Evolutionary conservation across 2,888 invertebrate genomes (phyloP).

Genomic region (Agonum fuliginosum): DNA sequence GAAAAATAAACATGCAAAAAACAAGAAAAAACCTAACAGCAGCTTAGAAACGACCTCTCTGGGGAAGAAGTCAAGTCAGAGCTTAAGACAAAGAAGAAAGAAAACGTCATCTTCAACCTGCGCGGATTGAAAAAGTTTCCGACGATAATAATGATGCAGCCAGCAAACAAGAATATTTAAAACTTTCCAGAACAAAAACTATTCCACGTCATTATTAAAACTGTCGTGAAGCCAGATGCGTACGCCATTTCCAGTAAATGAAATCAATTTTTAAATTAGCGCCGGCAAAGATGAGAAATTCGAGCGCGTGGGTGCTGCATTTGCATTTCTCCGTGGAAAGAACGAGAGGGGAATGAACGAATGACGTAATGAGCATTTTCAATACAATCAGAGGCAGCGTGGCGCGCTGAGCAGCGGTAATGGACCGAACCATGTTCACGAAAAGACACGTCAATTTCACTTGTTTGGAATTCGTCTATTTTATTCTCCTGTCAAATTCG

Average conservation of each 20-base stretch:
- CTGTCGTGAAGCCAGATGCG: background rate
- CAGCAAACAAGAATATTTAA: conserved; percentile 42
- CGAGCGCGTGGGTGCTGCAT: conserved; percentile 14
- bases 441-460: conserved; percentile 50
- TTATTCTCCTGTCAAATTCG: conserved; percentile 46
- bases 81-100: conserved; percentile 29
- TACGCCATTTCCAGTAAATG: conserved; percentile 43
- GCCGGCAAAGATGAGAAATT: conserved; percentile 24
- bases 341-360: background rate
- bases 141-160: conserved; percentile 36
- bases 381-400: conserved; percentile 41
- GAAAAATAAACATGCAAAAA: conserved; percentile 24
- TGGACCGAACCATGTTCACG: conserved; percentile 29
- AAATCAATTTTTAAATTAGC: conserved; percentile 52
- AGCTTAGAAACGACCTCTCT: conserved; percentile 2
- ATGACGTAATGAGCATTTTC: conserved; percentile 31
- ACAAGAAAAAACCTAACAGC: conserved; percentile 16
- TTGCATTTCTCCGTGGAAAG: conserved; percentile 11
- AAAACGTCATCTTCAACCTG: conserved; percentile 26
- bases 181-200: conserved; percentile 43
- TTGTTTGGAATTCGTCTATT: conserved; percentile 42
- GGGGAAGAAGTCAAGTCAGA: conserved; percentile 1
- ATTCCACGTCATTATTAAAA: conserved; percentile 36
- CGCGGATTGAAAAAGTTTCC: conserved; percentile 46
- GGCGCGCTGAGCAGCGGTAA: conserved; percentile 40